Evolutionary conservation across 2,113 vertebrate species (phyloP).

Genomic region (Pollimyrus isidori): DNA sequence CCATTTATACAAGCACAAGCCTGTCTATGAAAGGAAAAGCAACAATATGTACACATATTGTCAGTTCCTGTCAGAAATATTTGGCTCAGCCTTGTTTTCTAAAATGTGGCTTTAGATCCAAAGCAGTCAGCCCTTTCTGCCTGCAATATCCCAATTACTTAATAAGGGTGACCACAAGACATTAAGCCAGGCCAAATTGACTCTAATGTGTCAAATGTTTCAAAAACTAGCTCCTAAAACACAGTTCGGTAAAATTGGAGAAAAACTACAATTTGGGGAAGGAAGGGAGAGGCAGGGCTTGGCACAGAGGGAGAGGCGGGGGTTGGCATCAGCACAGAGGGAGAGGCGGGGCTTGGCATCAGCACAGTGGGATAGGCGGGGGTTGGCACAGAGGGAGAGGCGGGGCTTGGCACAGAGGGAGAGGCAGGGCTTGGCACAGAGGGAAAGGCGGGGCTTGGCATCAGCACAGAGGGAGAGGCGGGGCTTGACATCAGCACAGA

Average conservation of each 20-base stretch:
- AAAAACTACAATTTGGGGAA: not conserved
- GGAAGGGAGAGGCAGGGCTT: not conserved
- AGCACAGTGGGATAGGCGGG: not conserved
- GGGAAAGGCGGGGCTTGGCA: not conserved
- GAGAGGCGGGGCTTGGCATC: not conserved
- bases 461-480: not conserved
- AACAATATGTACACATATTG: not conserved
- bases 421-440: not conserved
- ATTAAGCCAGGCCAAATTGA: slow-evolving; percentile 28
- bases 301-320: not conserved
- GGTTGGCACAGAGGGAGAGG: not conserved
- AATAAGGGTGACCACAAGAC: slow-evolving; percentile 33
- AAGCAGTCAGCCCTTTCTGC: not conserved
- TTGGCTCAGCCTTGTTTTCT: too few species aligned
- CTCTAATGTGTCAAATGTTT: slow-evolving; percentile 35
- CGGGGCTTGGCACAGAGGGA: accelerated
- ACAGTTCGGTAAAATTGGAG: not conserved
- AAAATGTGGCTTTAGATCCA: too few species aligned
- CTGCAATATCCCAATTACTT: slow-evolving; percentile 49
- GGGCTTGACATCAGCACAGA: not conserved
- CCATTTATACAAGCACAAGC: not conserved
- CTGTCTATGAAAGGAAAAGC: not conserved
- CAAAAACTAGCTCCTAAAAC: slow-evolving; percentile 33
- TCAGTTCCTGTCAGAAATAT: too few species aligned
- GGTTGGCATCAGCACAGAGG: not conserved